Base-by-base conservation (phyloP, 2,797 vertebrate genomes). In the Ambastaia sidthimunki region DNA sequence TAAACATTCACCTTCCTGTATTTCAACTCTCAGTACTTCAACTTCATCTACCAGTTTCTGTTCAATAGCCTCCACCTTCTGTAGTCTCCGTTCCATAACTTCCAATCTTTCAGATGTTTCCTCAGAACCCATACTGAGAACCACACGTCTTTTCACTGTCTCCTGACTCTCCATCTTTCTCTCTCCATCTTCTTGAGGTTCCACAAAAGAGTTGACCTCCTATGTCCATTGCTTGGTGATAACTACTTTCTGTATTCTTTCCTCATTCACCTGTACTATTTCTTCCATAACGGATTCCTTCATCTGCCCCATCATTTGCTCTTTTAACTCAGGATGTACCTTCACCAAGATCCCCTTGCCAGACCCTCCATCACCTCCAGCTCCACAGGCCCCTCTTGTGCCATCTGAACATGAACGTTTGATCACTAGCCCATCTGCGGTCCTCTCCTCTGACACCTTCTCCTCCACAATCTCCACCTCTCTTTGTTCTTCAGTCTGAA, bases 11-110 rank as follows among this genome's bases (percentile, higher is more conserved):
- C 92, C 82, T 41, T 90, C 90, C 78, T 89, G 80, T 65, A 84
- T 65, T 65, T 44, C 73, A 59, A 44, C 19, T 52, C 84, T 83
- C 16, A 84, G 48, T 4, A 50, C 62, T 71, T 82, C 73, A 62
- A 86, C 37, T n/a, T n/a, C n/a, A 31, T 83, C 81, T 34, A n/a
- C 82, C 1, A 93, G 89, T 69, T 84, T 89, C 62, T 87, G 89
- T 74, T 89, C 91, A 31, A 94, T 87, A 79, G 80, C 75, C 69
- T 63, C 90, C 63, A 94, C 87, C 80, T 93, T 86, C 62, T 62
- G 88, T 48, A 93, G 80, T 73, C 25, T 91, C 74, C 15, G 87
- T 77, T 93, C 84, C 71, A 93, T 84, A 65, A 65, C 54, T 16
- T 77, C 44, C 71, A 85, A 50, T 68, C 28, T 52, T 7, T 82